Evolutionary conservation across 2,888 invertebrate species (phyloP).

Genomic region (Ectemnius lituratus): DNA sequence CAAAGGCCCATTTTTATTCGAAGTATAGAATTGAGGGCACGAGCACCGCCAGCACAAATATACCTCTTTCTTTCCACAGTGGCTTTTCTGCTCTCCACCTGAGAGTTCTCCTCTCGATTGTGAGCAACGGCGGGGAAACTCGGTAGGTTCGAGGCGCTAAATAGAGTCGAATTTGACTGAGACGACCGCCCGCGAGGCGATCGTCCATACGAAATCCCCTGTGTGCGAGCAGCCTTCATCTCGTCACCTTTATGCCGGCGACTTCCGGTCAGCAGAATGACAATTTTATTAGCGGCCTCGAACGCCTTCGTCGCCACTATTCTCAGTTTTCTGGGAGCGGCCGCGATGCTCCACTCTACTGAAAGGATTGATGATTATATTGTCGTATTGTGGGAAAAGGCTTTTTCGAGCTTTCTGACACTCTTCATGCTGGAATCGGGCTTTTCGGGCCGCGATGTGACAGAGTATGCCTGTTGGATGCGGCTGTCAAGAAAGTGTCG

Average conservation of each 20-base stretch:
- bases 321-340: too few relatives aligned
- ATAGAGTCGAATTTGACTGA: slow-evolving; percentile 51
- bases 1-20: too few relatives aligned
- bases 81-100: slow-evolving; percentile 8
- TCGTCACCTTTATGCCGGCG: not conserved
- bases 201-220: slow-evolving; percentile 30
- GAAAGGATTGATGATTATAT: too few relatives aligned
- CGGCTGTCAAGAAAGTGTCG: too few relatives aligned
- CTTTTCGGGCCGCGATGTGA: too few relatives aligned
- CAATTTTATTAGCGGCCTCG: slow-evolving; percentile 40
- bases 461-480: too few relatives aligned
- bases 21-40: not conserved
- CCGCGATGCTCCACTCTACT: too few relatives aligned
- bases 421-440: too few relatives aligned
- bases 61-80: not conserved
- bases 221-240: slow-evolving; percentile 7
- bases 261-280: slow-evolving; percentile 44
- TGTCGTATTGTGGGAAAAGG: too few relatives aligned
- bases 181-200: slow-evolving; percentile 49
- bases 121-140: too few relatives aligned
- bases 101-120: slow-evolving; percentile 31
- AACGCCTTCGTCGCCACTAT: not conserved
- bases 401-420: too few relatives aligned
- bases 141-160: slow-evolving; percentile 20
- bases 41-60: slow-evolving; percentile 2